Conservation (phyloP, 2,888 invertebrate genomes). For the Lissocephala sabroskyi region DNA sequence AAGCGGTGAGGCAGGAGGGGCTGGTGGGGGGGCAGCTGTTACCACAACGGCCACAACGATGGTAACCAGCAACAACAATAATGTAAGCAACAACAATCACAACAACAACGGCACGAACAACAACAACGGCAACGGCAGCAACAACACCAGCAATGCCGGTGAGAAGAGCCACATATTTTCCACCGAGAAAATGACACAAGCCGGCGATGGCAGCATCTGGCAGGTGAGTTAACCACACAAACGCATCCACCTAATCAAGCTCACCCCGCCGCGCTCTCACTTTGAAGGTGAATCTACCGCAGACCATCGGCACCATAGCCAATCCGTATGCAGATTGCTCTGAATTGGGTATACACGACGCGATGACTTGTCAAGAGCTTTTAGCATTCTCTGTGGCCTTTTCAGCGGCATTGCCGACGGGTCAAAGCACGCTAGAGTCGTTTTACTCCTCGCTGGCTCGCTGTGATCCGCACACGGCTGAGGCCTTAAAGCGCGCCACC, state of each 20-base stretch:
- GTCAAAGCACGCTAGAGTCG: slow-evolving; percentile 86
- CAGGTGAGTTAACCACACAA: slow-evolving; percentile 70
- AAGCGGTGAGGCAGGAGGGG: slow-evolving; percentile 48
- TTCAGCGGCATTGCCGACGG: slow-evolving; percentile 91
- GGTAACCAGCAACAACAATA: slow-evolving; percentile 15
- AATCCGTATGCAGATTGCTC: slow-evolving; percentile 74
- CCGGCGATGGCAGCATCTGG: slow-evolving; percentile 83
- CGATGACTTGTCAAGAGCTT: slow-evolving; percentile 84
- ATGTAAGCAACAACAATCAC: slow-evolving; percentile 16
- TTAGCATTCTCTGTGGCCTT: slow-evolving; percentile 93
- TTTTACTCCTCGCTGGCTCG: slow-evolving; percentile 87
- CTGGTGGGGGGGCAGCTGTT: background rate
- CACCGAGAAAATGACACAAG: slow-evolving; percentile 92
- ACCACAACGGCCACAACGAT: slow-evolving; percentile 6
- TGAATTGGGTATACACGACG: slow-evolving; percentile 74
- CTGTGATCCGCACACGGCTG: slow-evolving; percentile 75
- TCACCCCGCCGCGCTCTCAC: no score
- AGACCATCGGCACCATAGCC: slow-evolving; percentile 72
- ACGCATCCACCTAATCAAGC: no score
- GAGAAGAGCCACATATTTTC: slow-evolving; percentile 79
- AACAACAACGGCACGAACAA: background rate
- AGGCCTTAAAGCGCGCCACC: slow-evolving; percentile 64
- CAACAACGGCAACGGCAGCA: slow-evolving; percentile 13
- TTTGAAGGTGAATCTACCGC: slow-evolving; percentile 71
- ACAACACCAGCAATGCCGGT: background rate